Evolutionary conservation across 2,113 vertebrate species (phyloP).

Genomic region (Hystrix brachyura): DNA sequence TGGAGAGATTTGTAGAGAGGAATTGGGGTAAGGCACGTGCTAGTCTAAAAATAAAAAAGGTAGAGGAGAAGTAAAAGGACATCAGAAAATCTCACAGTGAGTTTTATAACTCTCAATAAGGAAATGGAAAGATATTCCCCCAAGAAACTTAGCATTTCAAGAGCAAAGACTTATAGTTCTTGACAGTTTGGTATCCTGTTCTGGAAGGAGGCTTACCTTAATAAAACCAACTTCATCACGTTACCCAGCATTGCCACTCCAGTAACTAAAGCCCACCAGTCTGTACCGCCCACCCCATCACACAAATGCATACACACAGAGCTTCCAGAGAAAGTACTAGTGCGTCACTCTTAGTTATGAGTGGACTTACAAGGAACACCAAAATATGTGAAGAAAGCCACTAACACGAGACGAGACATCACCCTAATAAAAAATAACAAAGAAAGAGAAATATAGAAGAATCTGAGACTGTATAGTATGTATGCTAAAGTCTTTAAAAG

Average conservation of each 20-base stretch:
- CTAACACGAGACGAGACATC: neutral
- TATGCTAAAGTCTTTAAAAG: neutral
- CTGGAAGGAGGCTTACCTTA: neutral
- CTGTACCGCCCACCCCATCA: neutral
- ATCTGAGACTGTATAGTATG: neutral
- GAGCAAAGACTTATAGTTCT: neutral
- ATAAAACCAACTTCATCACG: neutral
- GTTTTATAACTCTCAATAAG: neutral
- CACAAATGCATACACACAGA: neutral
- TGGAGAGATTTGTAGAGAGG: neutral
- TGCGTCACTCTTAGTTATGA: neutral
- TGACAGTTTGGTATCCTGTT: neutral
- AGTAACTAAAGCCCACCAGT: neutral
- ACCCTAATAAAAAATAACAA: neutral
- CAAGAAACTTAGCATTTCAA: neutral
- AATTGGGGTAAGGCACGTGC: fast-evolving
- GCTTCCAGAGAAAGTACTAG: neutral
- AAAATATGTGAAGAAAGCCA: neutral
- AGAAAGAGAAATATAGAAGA: neutral
- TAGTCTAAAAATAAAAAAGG: neutral
- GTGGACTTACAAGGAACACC: neutral
- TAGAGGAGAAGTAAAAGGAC: neutral
- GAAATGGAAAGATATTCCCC: neutral
- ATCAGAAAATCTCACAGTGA: neutral
- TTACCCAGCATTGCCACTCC: neutral